Conservation (phyloP, 2,888 invertebrate species). For the Ceratothoa steindachneri region DNA sequence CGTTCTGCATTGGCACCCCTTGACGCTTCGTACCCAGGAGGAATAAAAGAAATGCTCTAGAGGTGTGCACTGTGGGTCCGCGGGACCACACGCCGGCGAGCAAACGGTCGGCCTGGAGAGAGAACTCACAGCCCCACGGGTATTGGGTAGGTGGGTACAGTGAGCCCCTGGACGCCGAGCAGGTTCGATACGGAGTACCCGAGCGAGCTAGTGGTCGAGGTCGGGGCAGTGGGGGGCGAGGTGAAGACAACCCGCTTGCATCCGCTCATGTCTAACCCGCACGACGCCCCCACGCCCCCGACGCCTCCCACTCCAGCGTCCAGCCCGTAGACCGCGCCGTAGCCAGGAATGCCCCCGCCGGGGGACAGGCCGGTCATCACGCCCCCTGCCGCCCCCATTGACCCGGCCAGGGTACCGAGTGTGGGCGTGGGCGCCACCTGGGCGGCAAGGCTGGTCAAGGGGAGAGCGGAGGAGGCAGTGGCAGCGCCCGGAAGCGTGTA, state of each 20-base stretch:
- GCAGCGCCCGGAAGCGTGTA: constrained; percentile 59
- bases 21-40: background rate
- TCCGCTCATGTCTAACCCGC: constrained; percentile 44
- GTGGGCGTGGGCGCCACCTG: constrained; percentile 16
- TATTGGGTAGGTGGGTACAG: constrained; percentile 45
- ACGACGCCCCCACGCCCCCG: constrained; percentile 20
- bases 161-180: constrained; percentile 46
- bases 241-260: constrained; percentile 46
- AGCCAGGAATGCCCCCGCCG: constrained; percentile 42
- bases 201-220: constrained; percentile 45
- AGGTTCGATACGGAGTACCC: constrained; percentile 47
- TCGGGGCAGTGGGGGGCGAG: constrained; percentile 37
- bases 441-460: constrained; percentile 80
- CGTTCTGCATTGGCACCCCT: constrained; percentile 10
- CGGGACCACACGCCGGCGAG: constrained; percentile 30
- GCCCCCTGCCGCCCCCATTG: constrained; percentile 38
- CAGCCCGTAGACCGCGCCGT: constrained; percentile 44
- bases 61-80: constrained; percentile 27
- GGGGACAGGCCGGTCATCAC: constrained; percentile 33
- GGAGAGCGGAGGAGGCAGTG: constrained; percentile 87
- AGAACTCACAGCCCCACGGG: constrained; percentile 46
- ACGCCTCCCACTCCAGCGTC: constrained; percentile 25
- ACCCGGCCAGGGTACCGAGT: constrained; percentile 34
- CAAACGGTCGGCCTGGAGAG: constrained; percentile 25
- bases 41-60: constrained; percentile 19